phyloP scores from a whole-genome alignment of 2,113 vertebrate genomes.

The Entelurus aequoreus region DNA sequence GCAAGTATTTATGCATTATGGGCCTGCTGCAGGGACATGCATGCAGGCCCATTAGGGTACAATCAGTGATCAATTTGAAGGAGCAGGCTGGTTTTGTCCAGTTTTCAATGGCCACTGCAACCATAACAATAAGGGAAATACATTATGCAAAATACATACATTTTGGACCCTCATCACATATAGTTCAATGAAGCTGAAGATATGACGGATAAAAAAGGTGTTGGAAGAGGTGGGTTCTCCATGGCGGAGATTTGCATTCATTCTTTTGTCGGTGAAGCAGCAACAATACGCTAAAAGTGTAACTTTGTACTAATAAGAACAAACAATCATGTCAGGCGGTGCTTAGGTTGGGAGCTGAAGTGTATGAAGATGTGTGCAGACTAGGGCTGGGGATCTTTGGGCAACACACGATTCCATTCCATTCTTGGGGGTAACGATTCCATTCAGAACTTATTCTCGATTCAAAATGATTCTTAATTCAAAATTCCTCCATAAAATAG shows the following conservation, averaged over 20 bases:
- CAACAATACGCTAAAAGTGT: constrained; percentile 37
- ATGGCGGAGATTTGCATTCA: constrained; percentile 49
- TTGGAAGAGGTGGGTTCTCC: constrained; percentile 19
- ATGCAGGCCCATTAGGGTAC: constrained; percentile 28
- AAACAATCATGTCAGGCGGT: constrained; percentile 21
- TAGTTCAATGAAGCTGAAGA: constrained; percentile 30
- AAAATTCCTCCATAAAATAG: too few species aligned
- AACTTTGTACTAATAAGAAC: constrained; percentile 16
- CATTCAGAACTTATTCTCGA: too few species aligned
- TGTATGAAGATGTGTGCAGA: constrained; percentile 20
- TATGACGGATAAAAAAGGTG: constrained; percentile 5
- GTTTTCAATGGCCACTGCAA: constrained; percentile 16
- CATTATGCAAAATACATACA: constrained; percentile 23
- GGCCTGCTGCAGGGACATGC: constrained; percentile 40
- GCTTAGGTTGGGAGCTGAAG: constrained; percentile 14
- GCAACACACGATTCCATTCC: too few species aligned
- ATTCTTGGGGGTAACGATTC: too few species aligned
- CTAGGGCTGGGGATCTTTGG: neutral
- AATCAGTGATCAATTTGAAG: constrained; percentile 36
- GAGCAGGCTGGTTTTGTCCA: constrained; percentile 23
- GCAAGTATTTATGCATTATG: constrained; percentile 23
- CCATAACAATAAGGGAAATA: constrained; percentile 6
- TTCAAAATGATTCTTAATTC: too few species aligned
- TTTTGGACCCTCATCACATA: constrained; percentile 11
- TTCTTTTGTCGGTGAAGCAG: constrained; percentile 66